Evolutionary conservation across 2,888 invertebrate genomes (phyloP).

Genomic region (Acheta domesticus): DNA sequence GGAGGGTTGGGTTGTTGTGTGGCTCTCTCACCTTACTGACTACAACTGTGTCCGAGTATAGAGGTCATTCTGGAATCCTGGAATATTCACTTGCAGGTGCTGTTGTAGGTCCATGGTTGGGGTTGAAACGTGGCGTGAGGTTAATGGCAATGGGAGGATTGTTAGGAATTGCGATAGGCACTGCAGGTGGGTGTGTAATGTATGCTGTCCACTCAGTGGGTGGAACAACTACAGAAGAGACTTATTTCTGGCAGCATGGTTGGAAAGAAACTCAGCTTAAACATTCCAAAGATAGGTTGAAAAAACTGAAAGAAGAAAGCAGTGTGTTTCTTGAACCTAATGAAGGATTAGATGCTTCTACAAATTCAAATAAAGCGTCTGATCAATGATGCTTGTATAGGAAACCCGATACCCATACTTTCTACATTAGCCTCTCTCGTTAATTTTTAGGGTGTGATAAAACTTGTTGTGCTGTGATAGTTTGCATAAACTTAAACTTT

Average conservation of each 20-base stretch:
- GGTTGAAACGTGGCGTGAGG: slow-evolving; percentile 63
- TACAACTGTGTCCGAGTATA: slow-evolving; percentile 63
- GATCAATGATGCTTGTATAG: no score
- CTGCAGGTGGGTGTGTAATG: slow-evolving; percentile 57
- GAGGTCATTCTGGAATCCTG: slow-evolving; percentile 61
- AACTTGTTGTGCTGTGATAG: no score
- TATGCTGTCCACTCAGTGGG: slow-evolving; percentile 55
- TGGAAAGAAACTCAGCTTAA: slow-evolving; percentile 44
- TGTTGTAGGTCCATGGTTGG: slow-evolving; percentile 65
- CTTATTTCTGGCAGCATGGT: slow-evolving; percentile 58
- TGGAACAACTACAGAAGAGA: slow-evolving; percentile 62
- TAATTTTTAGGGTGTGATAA: no score
- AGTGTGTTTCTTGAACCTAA: no score
- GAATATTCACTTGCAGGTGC: slow-evolving; percentile 66
- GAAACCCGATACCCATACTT: no score
- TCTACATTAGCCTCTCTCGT: no score
- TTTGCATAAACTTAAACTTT: no score
- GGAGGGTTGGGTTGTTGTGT: slow-evolving; percentile 65
- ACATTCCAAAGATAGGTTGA: not conserved
- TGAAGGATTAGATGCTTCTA: no score
- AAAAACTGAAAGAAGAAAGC: not conserved
- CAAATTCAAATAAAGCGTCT: no score
- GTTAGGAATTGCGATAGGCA: slow-evolving; percentile 60
- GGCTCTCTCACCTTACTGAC: slow-evolving; percentile 64
- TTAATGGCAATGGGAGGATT: slow-evolving; percentile 65